A percentile compares a stretch with the other conserved stretches of the same genome.
These are phyloP conservation scores for Epinephelus moara DNA, from an alignment of 2,113 vertebrate genomes.

Conservation along the genomic window DNA sequence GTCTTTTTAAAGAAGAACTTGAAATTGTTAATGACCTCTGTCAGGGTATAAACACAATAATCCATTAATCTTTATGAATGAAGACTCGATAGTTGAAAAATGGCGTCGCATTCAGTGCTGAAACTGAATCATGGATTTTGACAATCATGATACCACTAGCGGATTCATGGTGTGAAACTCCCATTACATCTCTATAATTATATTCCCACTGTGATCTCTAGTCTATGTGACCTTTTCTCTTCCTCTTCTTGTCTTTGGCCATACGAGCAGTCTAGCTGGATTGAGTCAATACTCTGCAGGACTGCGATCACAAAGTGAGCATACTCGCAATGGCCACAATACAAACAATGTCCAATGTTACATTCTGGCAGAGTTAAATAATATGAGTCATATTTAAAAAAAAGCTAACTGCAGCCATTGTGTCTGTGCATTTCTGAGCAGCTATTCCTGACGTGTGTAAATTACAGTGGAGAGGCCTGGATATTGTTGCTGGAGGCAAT, in stretches of 20 bases:
- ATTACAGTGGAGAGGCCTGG: slow-evolving; percentile 45
- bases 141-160: background rate
- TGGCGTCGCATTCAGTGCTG: too few species aligned
- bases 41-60: too few species aligned
- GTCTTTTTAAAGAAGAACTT: too few species aligned
- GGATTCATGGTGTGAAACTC: slow-evolving; percentile 1
- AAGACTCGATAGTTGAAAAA: too few species aligned
- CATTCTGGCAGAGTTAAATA: slow-evolving; percentile 9
- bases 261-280: background rate
- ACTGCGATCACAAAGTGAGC: too few species aligned
- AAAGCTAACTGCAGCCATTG: background rate
- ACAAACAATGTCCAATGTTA: background rate
- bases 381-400: slow-evolving; percentile 7
- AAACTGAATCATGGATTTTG: too few species aligned
- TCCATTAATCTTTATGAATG: too few species aligned
- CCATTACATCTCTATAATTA: background rate
- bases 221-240: background rate
- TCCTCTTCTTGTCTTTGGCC: background rate
- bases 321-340: background rate
- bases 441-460: slow-evolving; percentile 52
- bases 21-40: too few species aligned
- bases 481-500: slow-evolving; percentile 60
- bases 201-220: background rate
- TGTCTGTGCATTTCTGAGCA: slow-evolving; percentile 35
- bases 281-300: slow-evolving; percentile 4